These are phyloP conservation scores for Channallabes apus DNA, from an alignment of 2,797 vertebrate species.

Conservation along the genomic window DNA sequence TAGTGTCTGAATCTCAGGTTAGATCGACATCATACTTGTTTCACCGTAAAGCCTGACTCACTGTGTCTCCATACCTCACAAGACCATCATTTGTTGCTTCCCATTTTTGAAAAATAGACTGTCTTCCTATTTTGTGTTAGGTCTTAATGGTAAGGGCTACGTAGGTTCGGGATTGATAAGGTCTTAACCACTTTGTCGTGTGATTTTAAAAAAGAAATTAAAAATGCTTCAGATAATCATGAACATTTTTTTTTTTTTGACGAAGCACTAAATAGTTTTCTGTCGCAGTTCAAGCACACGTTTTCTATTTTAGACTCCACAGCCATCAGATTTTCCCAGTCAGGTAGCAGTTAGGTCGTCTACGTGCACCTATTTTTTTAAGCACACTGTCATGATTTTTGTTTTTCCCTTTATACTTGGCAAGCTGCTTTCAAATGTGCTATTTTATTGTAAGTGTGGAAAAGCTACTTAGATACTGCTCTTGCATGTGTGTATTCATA, in stretches of 20 bases:
- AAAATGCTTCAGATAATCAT: slow-evolving; percentile 39
- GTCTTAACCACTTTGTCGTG: slow-evolving; percentile 23
- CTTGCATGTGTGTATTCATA: slow-evolving; percentile 93
- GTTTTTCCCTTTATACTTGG: slow-evolving; percentile 51
- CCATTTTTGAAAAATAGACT: slow-evolving; percentile 46
- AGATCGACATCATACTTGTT: slow-evolving; percentile 36
- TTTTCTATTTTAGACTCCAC: slow-evolving; percentile 38
- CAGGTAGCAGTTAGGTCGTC: slow-evolving; percentile 41
- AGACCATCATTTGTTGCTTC: slow-evolving; percentile 39
- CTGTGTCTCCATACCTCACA: slow-evolving; percentile 16
- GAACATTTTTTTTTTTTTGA: slow-evolving; percentile 1
- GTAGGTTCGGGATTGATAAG: slow-evolving; percentile 14
- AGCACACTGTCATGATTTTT: slow-evolving; percentile 40
- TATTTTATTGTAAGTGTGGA: slow-evolving; percentile 77
- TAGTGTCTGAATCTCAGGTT: slow-evolving; percentile 41
- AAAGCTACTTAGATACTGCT: slow-evolving; percentile 84
- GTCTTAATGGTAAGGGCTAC: slow-evolving; percentile 43
- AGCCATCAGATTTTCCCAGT: slow-evolving; percentile 48
- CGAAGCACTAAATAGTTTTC: slow-evolving; percentile 19
- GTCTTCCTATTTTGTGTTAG: slow-evolving; percentile 65
- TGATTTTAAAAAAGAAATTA: neutral
- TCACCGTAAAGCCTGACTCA: slow-evolving; percentile 37
- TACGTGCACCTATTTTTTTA: slow-evolving; percentile 43
- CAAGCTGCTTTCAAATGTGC: slow-evolving; percentile 65
- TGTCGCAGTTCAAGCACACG: slow-evolving; percentile 31